Evolutionary conservation across 1,140 invertebrate species (phyloP), one percentile per base, ranked within the genome.

Genomic region (Nephotettix cincticeps): DNA sequence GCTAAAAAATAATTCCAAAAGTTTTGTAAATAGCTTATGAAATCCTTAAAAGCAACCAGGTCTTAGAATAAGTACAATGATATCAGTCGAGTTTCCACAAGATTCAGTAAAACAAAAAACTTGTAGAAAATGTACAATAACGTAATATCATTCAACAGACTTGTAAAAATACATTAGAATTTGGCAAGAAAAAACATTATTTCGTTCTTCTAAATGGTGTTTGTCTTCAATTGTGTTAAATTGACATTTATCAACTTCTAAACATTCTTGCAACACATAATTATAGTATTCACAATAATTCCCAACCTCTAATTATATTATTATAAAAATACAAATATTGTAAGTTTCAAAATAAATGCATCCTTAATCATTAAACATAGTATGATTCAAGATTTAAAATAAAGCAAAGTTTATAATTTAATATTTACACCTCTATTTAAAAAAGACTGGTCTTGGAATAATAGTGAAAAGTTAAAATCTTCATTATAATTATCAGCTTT

Each of bases 21-120:
- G 56, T 61, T 61, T 25, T 61, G 56, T 61, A 61, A 61, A 61
- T 61, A 28, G 56, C 56, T 61, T 61, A 61, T 27, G 56, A 61
- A 61, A 61, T 61, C 56, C 56, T 61, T 61, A 61, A 61, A 61
- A 61, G 56, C 56, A 61, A 61, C 25, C 14, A n/a, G 14, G n/a
- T 61, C 21, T 61, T 61, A 61, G 56, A 61, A 61, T 61, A 61
- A 61, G 21, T 61, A 61, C 25, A 61, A 61, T 61, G 28, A 61
- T 61, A 61, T 61, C 56, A 61, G 56, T 61, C 56, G 25, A 61
- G 56, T 27, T 61, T 27, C n/a, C 27, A 29, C n/a, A 29, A 29
- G 9, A 27, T 61, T 61, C 56, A 11, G 47, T 61, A 13, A 27
- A 61, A 29, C 6, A 61, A 23, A 14, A 29, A 4, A 2, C 23